Evolutionary conservation across 92 coral and sea anemone species (phyloP), one percentile per base, ranked within the genome.

Genomic region (Palythoa grandiflora): DNA sequence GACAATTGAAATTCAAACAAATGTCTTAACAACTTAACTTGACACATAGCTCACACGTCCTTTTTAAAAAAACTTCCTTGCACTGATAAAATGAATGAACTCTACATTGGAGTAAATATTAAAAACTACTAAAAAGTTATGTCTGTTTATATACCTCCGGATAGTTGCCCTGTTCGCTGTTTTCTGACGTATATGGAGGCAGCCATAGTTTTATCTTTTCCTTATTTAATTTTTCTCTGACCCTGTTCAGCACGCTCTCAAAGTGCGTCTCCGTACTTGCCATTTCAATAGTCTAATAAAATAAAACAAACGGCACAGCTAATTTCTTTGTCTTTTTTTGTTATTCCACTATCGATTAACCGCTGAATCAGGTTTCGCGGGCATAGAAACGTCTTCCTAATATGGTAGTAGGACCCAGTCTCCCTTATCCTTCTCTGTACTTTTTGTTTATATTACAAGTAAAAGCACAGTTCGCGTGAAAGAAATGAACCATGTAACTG

Each of bases 201-300:
- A 90, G 96, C 98, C 98, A 94, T 39, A 96, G 91, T 72, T 93
- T 89, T 16, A 96, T 84, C 9, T 93, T 92, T 83, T 96, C 98
- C 84, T 89, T 87, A 79, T 93, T 93, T n/a, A 96, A 73, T 90
- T 91, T 93, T 53, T 88, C 98, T 21, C 98, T 88, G n/a, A 93
- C 91, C 28, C 92, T 90, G 35, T 38, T 76, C 38, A 94, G 74
- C 72, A 94, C 70, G 13, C 79, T 88, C 85, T 93, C 95, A 89
- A 92, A 92, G 20, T 87, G 87, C 11, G 89, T 88, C 16, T 57
- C 85, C 39, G 55, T 66, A 6, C 83, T 89, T 3, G 87, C 84
- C 98, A 94, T 94, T 44, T 44, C 73, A 3, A 4, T 38, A 72
- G 15, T 7, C 15, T 47, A 47, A 28, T 14, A 2, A 57, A 55